These are phyloP conservation scores for Acrocephalus kingi DNA, from an alignment of 2,113 vertebrate species.

Conservation along the genomic window DNA sequence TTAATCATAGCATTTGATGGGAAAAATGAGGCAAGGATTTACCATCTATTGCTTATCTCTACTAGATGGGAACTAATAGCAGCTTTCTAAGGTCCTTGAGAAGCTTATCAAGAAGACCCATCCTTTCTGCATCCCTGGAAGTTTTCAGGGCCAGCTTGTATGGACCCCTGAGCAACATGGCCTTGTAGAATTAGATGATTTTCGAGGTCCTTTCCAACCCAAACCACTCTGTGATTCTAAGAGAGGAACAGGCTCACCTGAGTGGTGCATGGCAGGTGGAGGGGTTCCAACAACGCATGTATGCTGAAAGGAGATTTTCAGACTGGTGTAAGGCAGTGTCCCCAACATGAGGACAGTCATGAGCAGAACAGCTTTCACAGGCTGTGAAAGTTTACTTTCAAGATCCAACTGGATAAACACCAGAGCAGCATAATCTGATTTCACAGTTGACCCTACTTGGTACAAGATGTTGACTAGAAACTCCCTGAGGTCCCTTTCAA, in stretches of 20 bases:
- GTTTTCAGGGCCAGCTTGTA: not conserved
- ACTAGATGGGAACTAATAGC: not conserved
- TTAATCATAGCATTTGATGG: not conserved
- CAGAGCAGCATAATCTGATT: not conserved
- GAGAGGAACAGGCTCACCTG: not conserved
- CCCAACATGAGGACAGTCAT: not conserved
- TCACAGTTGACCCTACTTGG: not conserved
- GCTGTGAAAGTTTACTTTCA: not conserved
- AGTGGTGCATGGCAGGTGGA: not conserved
- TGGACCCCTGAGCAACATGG: not conserved
- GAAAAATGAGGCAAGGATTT: not conserved
- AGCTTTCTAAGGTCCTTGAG: not conserved
- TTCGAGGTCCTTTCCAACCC: not conserved
- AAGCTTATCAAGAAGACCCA: not conserved
- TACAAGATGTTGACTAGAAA: not conserved
- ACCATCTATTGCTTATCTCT: not conserved
- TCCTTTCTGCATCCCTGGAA: not conserved
- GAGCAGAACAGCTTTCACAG: not conserved
- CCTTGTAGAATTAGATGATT: not conserved
- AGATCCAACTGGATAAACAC: not conserved
- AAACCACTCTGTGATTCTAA: not conserved
- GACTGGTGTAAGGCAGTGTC: not conserved
- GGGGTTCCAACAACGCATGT: no score
- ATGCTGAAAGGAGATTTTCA: not conserved
- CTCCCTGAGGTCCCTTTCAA: not conserved